Evolutionary conservation across 37 sponge, comb jelly and placozoan species (phyloP), one percentile per base, ranked within the genome.

Genomic region (Oscarella lobularis): DNA sequence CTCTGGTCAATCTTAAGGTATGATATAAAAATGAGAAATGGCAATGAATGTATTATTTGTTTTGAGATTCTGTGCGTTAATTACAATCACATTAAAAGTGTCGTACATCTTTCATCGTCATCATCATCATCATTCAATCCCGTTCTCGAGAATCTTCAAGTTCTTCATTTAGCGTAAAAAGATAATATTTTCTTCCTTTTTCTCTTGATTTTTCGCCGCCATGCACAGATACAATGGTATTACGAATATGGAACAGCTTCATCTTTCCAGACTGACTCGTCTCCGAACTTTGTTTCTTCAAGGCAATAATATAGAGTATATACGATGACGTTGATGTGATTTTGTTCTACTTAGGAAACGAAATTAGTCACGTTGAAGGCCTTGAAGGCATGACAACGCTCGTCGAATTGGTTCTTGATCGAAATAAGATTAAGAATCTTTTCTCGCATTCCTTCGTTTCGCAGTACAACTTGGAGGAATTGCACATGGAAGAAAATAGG

Each of bases 401-500:
- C 14, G 78, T 77, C 20, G 98, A 97, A 74, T 83, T 97, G 4
- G 98, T 97, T 2, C 68, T 97, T 67, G 98, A 97, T 78, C 37
- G 94, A 31, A 97, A 97, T 69, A 97, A 87, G 71, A 85, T 97
- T 1, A 90, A 90, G 87, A 35, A 31, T 36, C 37, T 94, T 32
- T 68, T 75, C 3, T 83, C 80, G 37, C 32, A 66, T 30, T 88
- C 96, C 2, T 84, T 95, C 20, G 4, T 74, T 39, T 77, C 79
- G 33, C 87, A 81, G 54, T 37, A 36, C 20, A 67, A 72, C 31
- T 76, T 95, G 2, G 41, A 78, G 32, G 96, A 87, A 38, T 78
- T 95, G 2, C 92, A 90, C 55, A 73, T 95, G 2, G 96, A 95
- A 69, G 96, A 95, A 77, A 95, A 95, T 73, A 83, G 90, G 90